Conservation (phyloP, 2,888 invertebrate species). For the Micoletzkya japonica region DNA sequence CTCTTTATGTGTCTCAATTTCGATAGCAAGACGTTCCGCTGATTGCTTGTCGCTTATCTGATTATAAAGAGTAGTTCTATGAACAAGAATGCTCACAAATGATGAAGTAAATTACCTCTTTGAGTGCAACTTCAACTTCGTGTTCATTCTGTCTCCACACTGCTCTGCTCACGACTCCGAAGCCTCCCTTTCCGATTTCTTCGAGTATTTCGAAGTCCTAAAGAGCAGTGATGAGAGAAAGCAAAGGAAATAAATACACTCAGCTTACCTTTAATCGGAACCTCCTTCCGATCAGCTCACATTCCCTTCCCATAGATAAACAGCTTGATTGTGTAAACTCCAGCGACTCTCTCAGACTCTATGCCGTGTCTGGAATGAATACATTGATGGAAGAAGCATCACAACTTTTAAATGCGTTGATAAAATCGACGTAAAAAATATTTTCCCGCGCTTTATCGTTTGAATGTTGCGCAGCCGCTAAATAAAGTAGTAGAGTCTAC, state of each 20-base stretch:
- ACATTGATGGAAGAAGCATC: no score
- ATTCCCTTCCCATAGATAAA: no score
- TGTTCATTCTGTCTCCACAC: background rate
- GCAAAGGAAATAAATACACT: background rate
- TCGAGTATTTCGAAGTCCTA: slow-evolving; percentile 14
- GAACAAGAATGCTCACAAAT: background rate
- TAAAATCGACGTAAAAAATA: no score
- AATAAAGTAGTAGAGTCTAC: no score
- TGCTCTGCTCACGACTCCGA: slow-evolving; percentile 19
- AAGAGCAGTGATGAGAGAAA: background rate
- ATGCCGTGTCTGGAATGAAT: no score
- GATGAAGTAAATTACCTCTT: slow-evolving; percentile 3
- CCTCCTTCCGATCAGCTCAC: slow-evolving; percentile 1
- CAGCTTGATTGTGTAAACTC: no score
- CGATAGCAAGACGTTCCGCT: background rate
- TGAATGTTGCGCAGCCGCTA: no score
- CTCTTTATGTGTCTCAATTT: slow-evolving; percentile 17
- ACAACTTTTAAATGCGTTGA: no score
- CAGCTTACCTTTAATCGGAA: background rate
- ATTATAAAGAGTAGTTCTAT: background rate
- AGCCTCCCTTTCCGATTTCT: slow-evolving; percentile 17
- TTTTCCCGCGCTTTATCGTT: no score
- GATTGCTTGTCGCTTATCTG: background rate
- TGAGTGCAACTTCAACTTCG: slow-evolving; percentile 12
- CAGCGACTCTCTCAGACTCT: no score